Evolutionary conservation across 2,797 vertebrate species (phyloP).

Genomic region (Pelodytes ibericus): DNA sequence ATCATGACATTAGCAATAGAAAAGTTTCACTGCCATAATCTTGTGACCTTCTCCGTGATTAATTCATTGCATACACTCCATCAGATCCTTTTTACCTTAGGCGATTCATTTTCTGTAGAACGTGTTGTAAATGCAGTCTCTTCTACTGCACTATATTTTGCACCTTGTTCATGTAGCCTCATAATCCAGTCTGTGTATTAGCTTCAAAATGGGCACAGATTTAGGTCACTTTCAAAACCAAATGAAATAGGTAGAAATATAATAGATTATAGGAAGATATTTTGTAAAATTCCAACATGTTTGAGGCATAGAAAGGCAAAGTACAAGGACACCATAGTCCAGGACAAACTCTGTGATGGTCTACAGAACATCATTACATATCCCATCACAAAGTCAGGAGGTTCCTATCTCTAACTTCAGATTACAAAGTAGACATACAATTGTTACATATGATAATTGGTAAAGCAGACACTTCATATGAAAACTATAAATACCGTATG

Average conservation of each 20-base stretch:
- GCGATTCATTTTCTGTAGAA: constrained; percentile 45
- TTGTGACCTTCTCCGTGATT: constrained; percentile 45
- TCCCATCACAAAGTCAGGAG: too few species aligned
- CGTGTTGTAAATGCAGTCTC: constrained; percentile 34
- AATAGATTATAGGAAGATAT: too few species aligned
- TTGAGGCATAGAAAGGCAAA: too few species aligned
- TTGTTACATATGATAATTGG: too few species aligned
- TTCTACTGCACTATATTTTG: constrained; percentile 31
- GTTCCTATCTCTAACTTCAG: too few species aligned
- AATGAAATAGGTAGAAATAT: neutral
- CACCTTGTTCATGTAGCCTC: constrained; percentile 36
- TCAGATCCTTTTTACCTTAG: constrained; percentile 33
- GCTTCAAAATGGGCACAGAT: neutral
- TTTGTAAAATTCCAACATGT: too few species aligned
- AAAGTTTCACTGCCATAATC: constrained; percentile 33
- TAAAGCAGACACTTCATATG: too few species aligned
- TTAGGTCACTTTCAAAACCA: constrained; percentile 9
- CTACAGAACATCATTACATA: too few species aligned
- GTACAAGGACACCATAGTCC: too few species aligned
- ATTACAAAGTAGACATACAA: too few species aligned
- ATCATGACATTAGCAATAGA: constrained; percentile 15
- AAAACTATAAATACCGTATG: too few species aligned
- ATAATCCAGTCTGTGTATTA: constrained; percentile 34
- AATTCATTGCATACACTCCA: constrained; percentile 34
- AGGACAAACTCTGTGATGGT: too few species aligned